These are phyloP conservation scores for Drosophila tropicalis DNA, from an alignment of 1,140 invertebrate genomes.

Conservation along the genomic window DNA sequence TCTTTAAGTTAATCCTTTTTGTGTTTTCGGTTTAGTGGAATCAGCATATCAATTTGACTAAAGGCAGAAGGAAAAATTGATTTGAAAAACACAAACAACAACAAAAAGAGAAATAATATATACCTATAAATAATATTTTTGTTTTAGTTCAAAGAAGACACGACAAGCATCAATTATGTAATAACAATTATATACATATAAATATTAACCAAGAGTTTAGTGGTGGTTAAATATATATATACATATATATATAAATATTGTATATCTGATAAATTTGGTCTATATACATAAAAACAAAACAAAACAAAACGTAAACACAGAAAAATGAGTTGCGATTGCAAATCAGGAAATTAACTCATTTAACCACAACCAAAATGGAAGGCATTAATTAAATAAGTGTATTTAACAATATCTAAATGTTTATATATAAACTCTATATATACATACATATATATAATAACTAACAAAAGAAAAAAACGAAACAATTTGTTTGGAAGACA, in stretches of 20 bases:
- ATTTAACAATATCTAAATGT: constrained; percentile 51
- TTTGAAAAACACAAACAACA: constrained; percentile 25
- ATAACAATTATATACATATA: constrained; percentile 51
- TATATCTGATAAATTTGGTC: constrained; percentile 64
- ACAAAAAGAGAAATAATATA: constrained; percentile 13
- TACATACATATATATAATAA: constrained; percentile 35
- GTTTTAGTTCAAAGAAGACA: constrained; percentile 26
- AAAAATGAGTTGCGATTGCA: constrained; percentile 77
- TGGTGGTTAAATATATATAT: constrained; percentile 68
- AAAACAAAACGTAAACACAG: constrained; percentile 28
- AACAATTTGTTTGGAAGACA: constrained; percentile 81
- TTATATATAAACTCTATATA: constrained; percentile 25
- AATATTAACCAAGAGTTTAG: constrained; percentile 79
- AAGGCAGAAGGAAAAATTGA: constrained; percentile 63
- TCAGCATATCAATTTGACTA: constrained; percentile 82
- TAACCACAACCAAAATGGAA: constrained; percentile 29
- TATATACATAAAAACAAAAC: constrained; percentile 42
- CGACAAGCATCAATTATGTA: constrained; percentile 62
- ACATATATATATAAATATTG: constrained; percentile 42
- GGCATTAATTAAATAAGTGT: constrained; percentile 69
- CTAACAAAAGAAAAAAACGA: constrained; percentile 34
- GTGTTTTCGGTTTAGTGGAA: constrained; percentile 63
- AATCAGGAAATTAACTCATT: constrained; percentile 63
- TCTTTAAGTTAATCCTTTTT: constrained; percentile 43
- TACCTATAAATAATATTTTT: constrained; percentile 49